A percentile compares a stretch with the other conserved stretches of the same genome.
phyloP scores from a whole-genome alignment of 2,888 invertebrate genomes.

The Gasteruption jaculator region DNA sequence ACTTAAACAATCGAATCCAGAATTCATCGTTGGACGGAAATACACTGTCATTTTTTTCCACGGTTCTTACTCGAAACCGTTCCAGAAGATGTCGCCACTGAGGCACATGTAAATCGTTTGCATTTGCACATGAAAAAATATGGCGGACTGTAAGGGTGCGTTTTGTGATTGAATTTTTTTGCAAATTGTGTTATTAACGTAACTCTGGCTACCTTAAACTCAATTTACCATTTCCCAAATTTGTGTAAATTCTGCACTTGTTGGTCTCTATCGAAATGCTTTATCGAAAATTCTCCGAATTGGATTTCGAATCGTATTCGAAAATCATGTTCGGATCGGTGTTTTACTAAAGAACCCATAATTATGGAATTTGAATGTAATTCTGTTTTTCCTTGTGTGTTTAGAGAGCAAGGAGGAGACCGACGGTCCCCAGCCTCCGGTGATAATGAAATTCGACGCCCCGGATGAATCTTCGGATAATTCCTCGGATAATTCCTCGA shows the following conservation, averaged over 20 bases:
- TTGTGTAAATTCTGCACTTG: background rate
- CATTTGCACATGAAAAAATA: slow-evolving; percentile 32
- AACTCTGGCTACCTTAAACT: slow-evolving; percentile 1
- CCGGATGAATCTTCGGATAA: slow-evolving; percentile 34
- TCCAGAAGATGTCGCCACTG: too few relatives aligned
- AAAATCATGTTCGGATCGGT: slow-evolving; percentile 18
- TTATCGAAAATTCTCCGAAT: slow-evolving; percentile 7
- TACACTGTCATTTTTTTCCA: background rate
- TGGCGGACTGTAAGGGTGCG: slow-evolving; percentile 48
- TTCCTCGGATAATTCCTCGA: slow-evolving; percentile 35
- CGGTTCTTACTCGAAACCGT: too few relatives aligned
- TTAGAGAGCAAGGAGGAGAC: slow-evolving; percentile 37
- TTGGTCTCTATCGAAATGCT: background rate
- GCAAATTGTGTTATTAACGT: slow-evolving; percentile 10
- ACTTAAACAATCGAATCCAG: too few relatives aligned
- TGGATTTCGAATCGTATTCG: slow-evolving; percentile 14
- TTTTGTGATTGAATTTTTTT: slow-evolving; percentile 26
- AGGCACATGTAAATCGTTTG: too few relatives aligned
- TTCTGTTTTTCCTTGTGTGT: slow-evolving; percentile 23
- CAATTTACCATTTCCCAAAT: background rate
- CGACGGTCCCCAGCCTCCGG: slow-evolving; percentile 33
- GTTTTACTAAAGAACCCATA: slow-evolving; percentile 3
- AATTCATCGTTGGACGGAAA: background rate
- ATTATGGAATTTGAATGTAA: slow-evolving; percentile 1
- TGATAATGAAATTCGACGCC: slow-evolving; percentile 41